Evolutionary conservation across 2,888 invertebrate genomes (phyloP).

Genomic region (Epirrhoe alternata): DNA sequence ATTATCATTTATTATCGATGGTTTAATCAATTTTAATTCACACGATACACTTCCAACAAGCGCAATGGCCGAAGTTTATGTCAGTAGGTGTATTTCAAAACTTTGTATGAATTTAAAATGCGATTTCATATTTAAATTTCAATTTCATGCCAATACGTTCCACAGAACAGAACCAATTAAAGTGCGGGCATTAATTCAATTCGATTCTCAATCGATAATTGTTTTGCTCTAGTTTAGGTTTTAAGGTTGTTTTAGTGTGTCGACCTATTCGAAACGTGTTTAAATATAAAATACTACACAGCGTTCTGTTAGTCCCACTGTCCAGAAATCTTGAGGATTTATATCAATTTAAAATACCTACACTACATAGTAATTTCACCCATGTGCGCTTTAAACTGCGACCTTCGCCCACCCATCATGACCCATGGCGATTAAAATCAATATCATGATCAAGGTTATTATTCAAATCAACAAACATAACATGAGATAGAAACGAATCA

Average conservation of each 20-base stretch:
- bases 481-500: neutral
- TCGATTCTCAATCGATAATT: slow-evolving; percentile 48
- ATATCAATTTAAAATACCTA: too few species aligned
- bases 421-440: neutral
- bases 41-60: too few species aligned
- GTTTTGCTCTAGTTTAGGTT: slow-evolving; percentile 57
- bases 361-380: too few species aligned
- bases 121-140: slow-evolving; percentile 17
- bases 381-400: too few species aligned
- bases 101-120: neutral
- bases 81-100: neutral
- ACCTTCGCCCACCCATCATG: too few species aligned
- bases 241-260: slow-evolving; percentile 54
- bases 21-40: too few species aligned
- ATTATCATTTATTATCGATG: too few species aligned
- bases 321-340: too few species aligned
- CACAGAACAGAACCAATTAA: slow-evolving; percentile 17
- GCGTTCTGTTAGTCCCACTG: too few species aligned
- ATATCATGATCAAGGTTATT: neutral
- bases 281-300: neutral
- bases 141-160: slow-evolving; percentile 15
- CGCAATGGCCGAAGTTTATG: neutral
- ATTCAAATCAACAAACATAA: neutral
- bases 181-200: slow-evolving; percentile 39
- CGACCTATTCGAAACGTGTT: slow-evolving; percentile 60